Evolutionary conservation across 2,888 invertebrate species (phyloP).

Genomic region (Dorcus hopei): DNA sequence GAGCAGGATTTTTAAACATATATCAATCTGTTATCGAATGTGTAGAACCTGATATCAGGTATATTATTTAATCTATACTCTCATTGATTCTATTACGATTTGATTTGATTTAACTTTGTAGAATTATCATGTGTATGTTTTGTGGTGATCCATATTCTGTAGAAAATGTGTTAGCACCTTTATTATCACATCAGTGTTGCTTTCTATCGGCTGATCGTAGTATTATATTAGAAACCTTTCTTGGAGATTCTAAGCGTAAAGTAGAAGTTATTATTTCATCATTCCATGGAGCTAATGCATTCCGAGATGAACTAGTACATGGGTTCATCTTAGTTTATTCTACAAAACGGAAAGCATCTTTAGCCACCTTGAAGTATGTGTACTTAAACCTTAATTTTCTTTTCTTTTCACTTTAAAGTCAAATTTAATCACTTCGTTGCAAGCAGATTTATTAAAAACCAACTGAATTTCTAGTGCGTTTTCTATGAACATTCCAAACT

Average conservation of each 20-base stretch:
- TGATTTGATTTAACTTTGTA: conserved; percentile 41
- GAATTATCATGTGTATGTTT: conserved; percentile 93
- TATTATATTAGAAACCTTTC: conserved; percentile 86
- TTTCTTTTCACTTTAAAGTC: background rate
- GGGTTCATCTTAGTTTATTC: conserved; percentile 95
- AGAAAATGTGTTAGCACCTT: conserved; percentile 83
- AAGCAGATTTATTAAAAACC: background rate
- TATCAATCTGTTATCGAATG: conserved; percentile 74
- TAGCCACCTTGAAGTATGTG: conserved; percentile 83
- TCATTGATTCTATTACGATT: background rate
- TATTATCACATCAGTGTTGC: conserved; percentile 83
- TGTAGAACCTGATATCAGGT: conserved; percentile 82
- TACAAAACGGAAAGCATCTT: conserved; percentile 89
- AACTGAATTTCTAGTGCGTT: conserved; percentile 67
- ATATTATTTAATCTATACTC: conserved; percentile 16
- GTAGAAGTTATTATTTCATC: conserved; percentile 89
- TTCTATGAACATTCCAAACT: conserved; percentile 87
- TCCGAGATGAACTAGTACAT: conserved; percentile 88
- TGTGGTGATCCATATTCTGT: conserved; percentile 93
- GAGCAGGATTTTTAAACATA: conserved; percentile 70
- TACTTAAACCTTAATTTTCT: background rate
- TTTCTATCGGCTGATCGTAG: conserved; percentile 82
- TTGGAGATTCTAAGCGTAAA: conserved; percentile 85
- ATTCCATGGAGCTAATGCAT: conserved; percentile 91
- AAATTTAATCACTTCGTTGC: background rate